Evolutionary conservation across 2,113 vertebrate genomes (phyloP).

Genomic region (Callospermophilus lateralis): DNA sequence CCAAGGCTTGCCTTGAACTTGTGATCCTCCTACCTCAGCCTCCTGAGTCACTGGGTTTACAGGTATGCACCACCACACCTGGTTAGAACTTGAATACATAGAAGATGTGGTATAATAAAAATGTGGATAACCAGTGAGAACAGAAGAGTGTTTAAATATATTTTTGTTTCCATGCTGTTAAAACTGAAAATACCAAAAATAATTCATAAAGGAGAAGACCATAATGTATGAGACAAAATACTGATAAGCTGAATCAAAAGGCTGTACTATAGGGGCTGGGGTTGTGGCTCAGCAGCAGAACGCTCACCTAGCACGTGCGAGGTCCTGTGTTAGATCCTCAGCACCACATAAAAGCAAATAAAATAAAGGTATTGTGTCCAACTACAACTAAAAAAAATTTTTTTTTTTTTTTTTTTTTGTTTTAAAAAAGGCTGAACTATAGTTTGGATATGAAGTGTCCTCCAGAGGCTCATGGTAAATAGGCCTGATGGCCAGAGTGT

Average conservation of each 20-base stretch:
- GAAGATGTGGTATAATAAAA: background rate
- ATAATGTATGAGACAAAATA: background rate
- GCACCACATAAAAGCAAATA: too few relatives aligned
- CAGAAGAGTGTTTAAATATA: background rate
- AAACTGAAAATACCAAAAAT: background rate
- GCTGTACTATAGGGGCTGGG: too few relatives aligned
- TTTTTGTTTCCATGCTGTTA: background rate
- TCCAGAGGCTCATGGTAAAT: background rate
- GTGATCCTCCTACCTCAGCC: too few relatives aligned
- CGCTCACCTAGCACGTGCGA: too few relatives aligned
- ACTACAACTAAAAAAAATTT: too few relatives aligned
- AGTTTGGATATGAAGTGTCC: background rate
- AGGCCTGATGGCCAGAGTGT: background rate
- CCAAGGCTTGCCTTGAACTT: too few relatives aligned
- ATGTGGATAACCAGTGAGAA: background rate
- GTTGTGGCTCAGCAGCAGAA: too few relatives aligned
- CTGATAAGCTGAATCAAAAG: background rate
- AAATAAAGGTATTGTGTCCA: too few relatives aligned
- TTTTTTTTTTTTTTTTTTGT: too few relatives aligned
- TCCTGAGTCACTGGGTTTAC: too few relatives aligned
- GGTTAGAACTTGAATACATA: background rate
- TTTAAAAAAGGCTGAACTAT: background rate
- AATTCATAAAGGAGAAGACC: background rate
- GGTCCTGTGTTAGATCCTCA: too few relatives aligned
- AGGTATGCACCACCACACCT: too few relatives aligned